phyloP scores from a whole-genome alignment of 35 echinoderm and acorn worm genomes.

The Lytechinus variegatus region DNA sequence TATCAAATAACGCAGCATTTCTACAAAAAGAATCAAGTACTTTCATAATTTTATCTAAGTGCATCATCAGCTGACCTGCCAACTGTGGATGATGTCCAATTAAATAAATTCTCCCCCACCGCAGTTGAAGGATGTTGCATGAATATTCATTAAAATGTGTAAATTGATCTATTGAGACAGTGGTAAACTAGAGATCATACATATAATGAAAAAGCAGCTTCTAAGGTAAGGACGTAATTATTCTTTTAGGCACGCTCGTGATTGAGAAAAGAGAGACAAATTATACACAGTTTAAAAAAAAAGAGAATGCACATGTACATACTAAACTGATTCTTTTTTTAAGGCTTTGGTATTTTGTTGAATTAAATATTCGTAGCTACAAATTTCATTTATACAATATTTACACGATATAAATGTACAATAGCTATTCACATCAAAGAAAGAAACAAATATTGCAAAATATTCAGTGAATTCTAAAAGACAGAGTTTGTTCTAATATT shows the following conservation, averaged over 20 bases:
- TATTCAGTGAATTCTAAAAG: not conserved
- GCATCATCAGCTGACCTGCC: no score
- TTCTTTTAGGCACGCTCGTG: not conserved
- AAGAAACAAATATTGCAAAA: not conserved
- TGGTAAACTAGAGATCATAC: no score
- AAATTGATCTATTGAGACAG: no score
- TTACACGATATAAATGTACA: not conserved
- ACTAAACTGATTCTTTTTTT: not conserved
- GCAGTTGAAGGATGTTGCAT: not conserved
- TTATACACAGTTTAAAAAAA: not conserved
- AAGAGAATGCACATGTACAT: not conserved
- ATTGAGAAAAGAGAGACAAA: not conserved
- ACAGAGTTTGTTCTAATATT: not conserved
- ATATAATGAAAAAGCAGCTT: no score
- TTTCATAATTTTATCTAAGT: not conserved
- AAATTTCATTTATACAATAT: not conserved
- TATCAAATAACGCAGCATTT: not conserved
- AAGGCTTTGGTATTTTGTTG: constrained; percentile 5
- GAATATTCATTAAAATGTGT: no score
- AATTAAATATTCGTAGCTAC: not conserved
- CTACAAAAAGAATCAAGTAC: not conserved
- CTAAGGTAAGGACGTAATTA: not conserved
- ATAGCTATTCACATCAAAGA: not conserved
- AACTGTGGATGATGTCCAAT: not conserved
- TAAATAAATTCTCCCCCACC: not conserved